These are phyloP conservation scores for Lucifuga dentata DNA, from an alignment of 2,113 vertebrate species.

Conservation along the genomic window DNA sequence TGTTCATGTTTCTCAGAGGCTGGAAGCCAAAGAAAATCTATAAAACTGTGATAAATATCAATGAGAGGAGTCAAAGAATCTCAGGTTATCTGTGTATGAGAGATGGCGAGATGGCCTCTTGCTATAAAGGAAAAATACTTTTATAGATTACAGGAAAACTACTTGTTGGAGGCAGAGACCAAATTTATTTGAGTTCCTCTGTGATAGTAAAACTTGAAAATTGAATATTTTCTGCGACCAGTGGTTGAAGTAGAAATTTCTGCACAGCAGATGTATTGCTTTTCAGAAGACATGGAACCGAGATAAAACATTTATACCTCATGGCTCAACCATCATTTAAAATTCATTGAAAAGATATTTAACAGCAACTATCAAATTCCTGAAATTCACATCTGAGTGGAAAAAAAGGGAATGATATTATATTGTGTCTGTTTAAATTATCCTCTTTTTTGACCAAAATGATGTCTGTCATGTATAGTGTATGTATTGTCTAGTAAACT, in stretches of 20 bases:
- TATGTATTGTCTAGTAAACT: no score
- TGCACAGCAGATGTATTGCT: background rate
- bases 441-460: no score
- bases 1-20: no score
- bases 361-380: background rate
- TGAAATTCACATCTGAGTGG: background rate
- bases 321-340: background rate
- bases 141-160: conserved; percentile 32
- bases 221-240: background rate
- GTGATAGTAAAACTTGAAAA: conserved; percentile 9
- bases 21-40: no score
- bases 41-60: no score
- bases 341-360: background rate
- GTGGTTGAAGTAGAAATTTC: conserved; percentile 2
- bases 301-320: conserved; percentile 3
- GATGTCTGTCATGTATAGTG: no score
- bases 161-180: conserved; percentile 1
- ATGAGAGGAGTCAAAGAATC: no score
- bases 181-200: background rate
- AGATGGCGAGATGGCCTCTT: conserved; percentile 21
- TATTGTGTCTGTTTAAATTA: no score
- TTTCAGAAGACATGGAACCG: background rate
- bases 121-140: conserved; percentile 11
- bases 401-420: background rate
- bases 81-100: no score